phyloP scores from a whole-genome alignment of 2,888 invertebrate species.

The Acleris literana region DNA sequence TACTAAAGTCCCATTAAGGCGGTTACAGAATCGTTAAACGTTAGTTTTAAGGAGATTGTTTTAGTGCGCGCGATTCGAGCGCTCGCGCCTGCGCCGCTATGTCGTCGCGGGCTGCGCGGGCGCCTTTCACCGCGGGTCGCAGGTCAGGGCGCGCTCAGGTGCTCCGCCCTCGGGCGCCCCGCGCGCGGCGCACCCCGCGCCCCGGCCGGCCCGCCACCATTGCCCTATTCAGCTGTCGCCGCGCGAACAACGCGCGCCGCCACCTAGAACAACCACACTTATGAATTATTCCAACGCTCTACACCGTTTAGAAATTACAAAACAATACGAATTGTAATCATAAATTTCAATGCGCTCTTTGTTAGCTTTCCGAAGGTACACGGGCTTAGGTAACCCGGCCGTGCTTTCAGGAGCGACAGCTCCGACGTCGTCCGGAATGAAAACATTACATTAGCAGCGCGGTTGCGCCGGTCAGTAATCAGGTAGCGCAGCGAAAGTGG shows the following conservation, averaged over 20 bases:
- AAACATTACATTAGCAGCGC: slow-evolving; percentile 20
- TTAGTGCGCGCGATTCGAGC: slow-evolving; percentile 22
- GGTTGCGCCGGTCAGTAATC: slow-evolving; percentile 23
- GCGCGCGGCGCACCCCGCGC: slow-evolving; percentile 49
- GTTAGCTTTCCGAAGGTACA: slow-evolving; percentile 54
- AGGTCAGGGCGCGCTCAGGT: slow-evolving; percentile 84
- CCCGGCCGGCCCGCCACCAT: slow-evolving; percentile 70
- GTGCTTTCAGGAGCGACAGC: slow-evolving; percentile 46
- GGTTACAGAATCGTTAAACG: slow-evolving; percentile 31
- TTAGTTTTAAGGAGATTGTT: slow-evolving; percentile 29
- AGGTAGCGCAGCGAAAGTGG: slow-evolving; percentile 35
- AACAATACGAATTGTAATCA: slow-evolving; percentile 73
- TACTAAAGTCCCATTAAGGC: slow-evolving; percentile 23
- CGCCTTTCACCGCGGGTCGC: slow-evolving; percentile 83
- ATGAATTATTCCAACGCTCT: slow-evolving; percentile 78
- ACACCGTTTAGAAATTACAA: slow-evolving; percentile 76
- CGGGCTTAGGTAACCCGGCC: slow-evolving; percentile 19
- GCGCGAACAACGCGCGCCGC: slow-evolving; percentile 66
- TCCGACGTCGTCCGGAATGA: slow-evolving; percentile 40
- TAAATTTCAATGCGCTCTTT: slow-evolving; percentile 73
- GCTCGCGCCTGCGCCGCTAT: slow-evolving; percentile 51
- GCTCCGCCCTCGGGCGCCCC: slow-evolving; percentile 73
- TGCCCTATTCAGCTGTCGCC: slow-evolving; percentile 81
- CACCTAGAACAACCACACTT: slow-evolving; percentile 72
- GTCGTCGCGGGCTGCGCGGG: slow-evolving; percentile 59